phyloP scores from a whole-genome alignment of 1,140 invertebrate species.

The Drosophila simulans region DNA sequence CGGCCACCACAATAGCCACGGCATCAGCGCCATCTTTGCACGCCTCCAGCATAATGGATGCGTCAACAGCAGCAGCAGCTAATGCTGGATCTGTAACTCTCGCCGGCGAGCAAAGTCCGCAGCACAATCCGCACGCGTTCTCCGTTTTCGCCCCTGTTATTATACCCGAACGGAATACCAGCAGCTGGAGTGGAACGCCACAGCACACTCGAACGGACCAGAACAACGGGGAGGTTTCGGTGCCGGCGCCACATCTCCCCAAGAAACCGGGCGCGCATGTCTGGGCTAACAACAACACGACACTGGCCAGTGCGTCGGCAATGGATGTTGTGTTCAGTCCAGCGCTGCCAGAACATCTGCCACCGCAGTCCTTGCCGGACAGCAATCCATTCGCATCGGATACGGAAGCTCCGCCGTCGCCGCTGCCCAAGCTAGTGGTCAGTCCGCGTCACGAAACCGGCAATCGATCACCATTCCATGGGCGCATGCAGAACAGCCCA shows the following conservation, averaged over 20 bases:
- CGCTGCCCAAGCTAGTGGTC: conserved; percentile 70
- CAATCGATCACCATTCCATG: conserved; percentile 82
- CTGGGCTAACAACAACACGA: conserved; percentile 61
- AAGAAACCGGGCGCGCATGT: conserved; percentile 69
- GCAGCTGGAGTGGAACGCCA: conserved; percentile 62
- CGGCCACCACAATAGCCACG: conserved; percentile 42
- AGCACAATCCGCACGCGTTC: conserved; percentile 72
- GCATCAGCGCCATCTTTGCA: conserved; percentile 26
- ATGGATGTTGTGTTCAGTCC: conserved; percentile 64
- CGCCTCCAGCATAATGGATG: conserved; percentile 6
- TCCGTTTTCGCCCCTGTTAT: conserved; percentile 79
- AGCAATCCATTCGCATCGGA: conserved; percentile 45
- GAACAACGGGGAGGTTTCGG: conserved; percentile 57
- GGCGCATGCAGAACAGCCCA: conserved; percentile 68
- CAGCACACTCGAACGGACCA: conserved; percentile 43
- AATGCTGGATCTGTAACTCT: conserved; percentile 14
- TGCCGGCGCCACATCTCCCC: conserved; percentile 70
- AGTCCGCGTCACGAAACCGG: conserved; percentile 72
- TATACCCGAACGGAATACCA: conserved; percentile 72
- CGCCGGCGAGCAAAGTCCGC: conserved; percentile 74
- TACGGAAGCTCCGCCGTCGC: conserved; percentile 61
- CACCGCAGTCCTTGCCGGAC: conserved; percentile 24
- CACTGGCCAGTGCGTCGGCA: conserved; percentile 16
- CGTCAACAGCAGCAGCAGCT: not conserved
- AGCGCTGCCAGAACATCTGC: conserved; percentile 42